Percentiles rank a stretch among this genome's conserved stretches.
Conservation (phyloP, 2,797 vertebrate genomes). For the Phoeniculus purpureus region DNA sequence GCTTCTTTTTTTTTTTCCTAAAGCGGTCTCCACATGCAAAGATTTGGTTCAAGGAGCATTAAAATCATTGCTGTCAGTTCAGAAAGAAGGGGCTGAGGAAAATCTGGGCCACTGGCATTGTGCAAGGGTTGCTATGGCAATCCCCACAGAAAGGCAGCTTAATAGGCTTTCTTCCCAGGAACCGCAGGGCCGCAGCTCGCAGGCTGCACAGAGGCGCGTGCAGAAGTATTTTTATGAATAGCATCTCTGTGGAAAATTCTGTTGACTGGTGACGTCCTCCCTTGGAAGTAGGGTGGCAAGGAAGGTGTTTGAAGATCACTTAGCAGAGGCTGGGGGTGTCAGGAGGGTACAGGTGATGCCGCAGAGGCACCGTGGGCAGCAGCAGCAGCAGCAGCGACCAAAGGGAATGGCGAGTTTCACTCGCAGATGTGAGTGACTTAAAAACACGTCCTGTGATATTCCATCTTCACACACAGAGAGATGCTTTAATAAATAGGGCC, state of each 20-base stretch:
- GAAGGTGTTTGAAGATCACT: conserved; percentile 3
- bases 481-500: neutral
- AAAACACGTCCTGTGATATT: neutral
- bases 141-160: conserved; percentile 69
- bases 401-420: neutral
- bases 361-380: rapidly evolving
- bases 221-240: conserved; percentile 57
- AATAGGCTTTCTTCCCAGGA: conserved; percentile 80
- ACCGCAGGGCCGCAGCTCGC: conserved; percentile 45
- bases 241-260: conserved; percentile 61
- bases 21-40: conserved; percentile 40
- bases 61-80: conserved; percentile 77
- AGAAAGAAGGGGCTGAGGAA: conserved; percentile 71
- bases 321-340: neutral
- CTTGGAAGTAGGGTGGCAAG: neutral
- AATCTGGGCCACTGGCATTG: conserved; percentile 76
- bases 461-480: rapidly evolving
- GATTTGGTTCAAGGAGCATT: conserved; percentile 80
- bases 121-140: conserved; percentile 77
- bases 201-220: conserved; percentile 44
- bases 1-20: neutral
- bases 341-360: neutral
- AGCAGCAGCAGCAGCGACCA: neutral
- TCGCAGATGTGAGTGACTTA: neutral
- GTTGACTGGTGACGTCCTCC: neutral